Percentiles rank a stretch among this genome's conserved stretches.
Conservation (phyloP, 1,140 invertebrate genomes). For the Calliopsis andreniformis region DNA sequence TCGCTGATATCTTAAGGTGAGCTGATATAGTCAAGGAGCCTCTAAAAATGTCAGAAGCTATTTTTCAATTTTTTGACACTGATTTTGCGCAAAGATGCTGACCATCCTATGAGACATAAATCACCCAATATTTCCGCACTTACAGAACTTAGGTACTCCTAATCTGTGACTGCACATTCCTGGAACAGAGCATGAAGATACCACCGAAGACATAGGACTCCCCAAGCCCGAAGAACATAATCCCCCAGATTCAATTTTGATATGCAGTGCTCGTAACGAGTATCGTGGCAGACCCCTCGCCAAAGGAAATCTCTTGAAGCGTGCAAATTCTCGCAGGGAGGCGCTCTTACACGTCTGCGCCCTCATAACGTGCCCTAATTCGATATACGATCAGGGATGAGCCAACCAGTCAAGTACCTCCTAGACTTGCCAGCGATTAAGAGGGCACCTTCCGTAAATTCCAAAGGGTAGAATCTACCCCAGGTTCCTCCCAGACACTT, state of each 20-base stretch:
- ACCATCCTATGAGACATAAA: too few relatives aligned
- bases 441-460: constrained; percentile 38
- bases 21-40: too few relatives aligned
- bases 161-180: too few relatives aligned
- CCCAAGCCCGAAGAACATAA: not conserved
- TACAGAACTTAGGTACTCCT: too few relatives aligned
- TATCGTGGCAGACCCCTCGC: too few relatives aligned
- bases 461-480: not conserved
- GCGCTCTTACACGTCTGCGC: not conserved
- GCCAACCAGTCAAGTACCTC: constrained; percentile 20
- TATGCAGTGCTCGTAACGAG: not conserved
- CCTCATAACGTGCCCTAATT: constrained; percentile 43
- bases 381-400: constrained; percentile 49
- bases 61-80: too few relatives aligned
- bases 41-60: too few relatives aligned
- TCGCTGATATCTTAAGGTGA: too few relatives aligned
- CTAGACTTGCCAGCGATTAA: constrained; percentile 52
- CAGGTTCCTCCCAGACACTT: constrained; percentile 31
- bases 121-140: too few relatives aligned
- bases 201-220: too few relatives aligned
- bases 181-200: too few relatives aligned
- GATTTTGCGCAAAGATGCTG: too few relatives aligned
- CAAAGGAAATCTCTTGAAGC: constrained; percentile 1
- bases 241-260: not conserved
- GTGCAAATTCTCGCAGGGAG: not conserved